phyloP scores from a whole-genome alignment of 2,888 invertebrate species.

The Drosophila melanocephala region DNA sequence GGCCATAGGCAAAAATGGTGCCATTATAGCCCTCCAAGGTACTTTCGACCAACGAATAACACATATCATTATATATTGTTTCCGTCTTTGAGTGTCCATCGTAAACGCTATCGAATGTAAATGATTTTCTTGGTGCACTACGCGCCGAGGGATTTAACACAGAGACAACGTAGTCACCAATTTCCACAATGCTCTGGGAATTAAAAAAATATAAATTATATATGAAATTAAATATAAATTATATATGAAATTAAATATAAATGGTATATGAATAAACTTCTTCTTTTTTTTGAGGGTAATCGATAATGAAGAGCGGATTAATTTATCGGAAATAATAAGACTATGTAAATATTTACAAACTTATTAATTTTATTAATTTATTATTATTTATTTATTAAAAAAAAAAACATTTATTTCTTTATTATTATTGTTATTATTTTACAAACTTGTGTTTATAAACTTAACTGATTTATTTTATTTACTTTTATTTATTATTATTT shows the following conservation, averaged over 20 bases:
- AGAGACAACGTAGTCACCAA: slow-evolving; percentile 88
- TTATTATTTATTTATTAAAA: neutral
- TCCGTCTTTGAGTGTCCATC: slow-evolving; percentile 92
- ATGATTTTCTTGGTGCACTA: slow-evolving; percentile 88
- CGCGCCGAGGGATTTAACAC: slow-evolving; percentile 88
- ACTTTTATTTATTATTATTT: neutral
- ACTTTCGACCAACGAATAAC: slow-evolving; percentile 93
- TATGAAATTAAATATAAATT: neutral
- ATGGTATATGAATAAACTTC: neutral
- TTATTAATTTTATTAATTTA: neutral
- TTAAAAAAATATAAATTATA: slow-evolving; percentile 12
- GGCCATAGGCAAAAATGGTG: slow-evolving; percentile 97
- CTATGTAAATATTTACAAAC: neutral
- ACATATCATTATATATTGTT: slow-evolving; percentile 94
- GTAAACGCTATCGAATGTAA: slow-evolving; percentile 95
- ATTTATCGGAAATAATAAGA: neutral
- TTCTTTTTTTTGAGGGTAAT: neutral
- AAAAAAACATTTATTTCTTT: neutral
- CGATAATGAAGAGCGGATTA: neutral
- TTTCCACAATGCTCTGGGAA: slow-evolving; percentile 88
- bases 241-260: neutral
- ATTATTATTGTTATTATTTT: neutral
- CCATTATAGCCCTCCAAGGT: slow-evolving; percentile 96
- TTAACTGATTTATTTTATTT: neutral
- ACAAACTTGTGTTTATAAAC: neutral